Conservation (phyloP, 2,888 invertebrate genomes). For the Drosophila greeni region DNA sequence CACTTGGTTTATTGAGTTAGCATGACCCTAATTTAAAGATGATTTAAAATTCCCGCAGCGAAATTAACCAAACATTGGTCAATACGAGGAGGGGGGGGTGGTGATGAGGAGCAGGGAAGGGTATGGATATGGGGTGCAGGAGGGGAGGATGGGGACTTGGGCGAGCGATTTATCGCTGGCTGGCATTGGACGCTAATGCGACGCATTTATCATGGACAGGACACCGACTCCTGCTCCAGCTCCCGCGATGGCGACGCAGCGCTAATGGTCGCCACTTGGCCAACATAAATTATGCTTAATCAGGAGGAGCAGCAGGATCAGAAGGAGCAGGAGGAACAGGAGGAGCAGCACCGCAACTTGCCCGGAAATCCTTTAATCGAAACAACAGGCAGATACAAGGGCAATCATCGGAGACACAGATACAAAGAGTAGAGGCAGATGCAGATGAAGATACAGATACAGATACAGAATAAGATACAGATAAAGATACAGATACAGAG, state of each 20-base stretch:
- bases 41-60: conserved; percentile 71
- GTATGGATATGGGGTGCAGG: no score
- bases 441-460: no score
- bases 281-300: conserved; percentile 67
- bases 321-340: not conserved
- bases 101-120: no score
- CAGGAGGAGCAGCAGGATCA: conserved; percentile 36
- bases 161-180: conserved; percentile 54
- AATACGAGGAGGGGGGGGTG: no score
- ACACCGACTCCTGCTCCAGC: conserved; percentile 17
- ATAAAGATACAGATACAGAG: no score
- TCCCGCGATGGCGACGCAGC: conserved; percentile 39
- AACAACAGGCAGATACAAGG: conserved; percentile 35
- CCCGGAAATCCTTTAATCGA: conserved; percentile 51
- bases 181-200: conserved; percentile 61
- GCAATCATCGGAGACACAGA: conserved; percentile 23
- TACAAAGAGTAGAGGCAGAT: not conserved
- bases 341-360: conserved; percentile 6
- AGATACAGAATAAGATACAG: no score
- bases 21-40: conserved; percentile 73
- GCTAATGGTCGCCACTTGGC: conserved; percentile 69
- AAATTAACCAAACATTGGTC: conserved; percentile 61
- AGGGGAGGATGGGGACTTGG: no score
- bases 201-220: conserved; percentile 65
- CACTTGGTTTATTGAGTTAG: conserved; percentile 68